Base-by-base conservation (phyloP, 64 coral and sea anemone genomes). In the Stichodactyla mertensii region DNA sequence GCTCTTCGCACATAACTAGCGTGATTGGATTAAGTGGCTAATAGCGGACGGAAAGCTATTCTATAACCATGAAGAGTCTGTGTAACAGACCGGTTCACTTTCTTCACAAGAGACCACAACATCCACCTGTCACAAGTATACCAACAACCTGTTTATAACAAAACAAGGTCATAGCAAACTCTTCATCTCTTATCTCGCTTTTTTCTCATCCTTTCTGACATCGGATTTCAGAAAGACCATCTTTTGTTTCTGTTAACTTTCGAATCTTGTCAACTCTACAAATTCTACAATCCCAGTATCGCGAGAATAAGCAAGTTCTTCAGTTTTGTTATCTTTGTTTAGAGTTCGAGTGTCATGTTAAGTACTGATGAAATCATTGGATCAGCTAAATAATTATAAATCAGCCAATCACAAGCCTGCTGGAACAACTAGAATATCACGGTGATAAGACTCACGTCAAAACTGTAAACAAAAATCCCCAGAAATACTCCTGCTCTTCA, bases 311-410 rank as follows among this genome's bases (percentile, higher is more conserved):
- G 24, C 24, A 74, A 11, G 4, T 16, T 19, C 5, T 81, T 81
- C 6, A 53, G 4, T n/a, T 7, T 81, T 31, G 18, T 20, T 81
- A 51, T 81, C 19, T 20, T 5, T 81, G 78, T 81, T 85, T 85
- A 18, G 5, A 85, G 28, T 59, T 26, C 2, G 27, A 61, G 83
- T 85, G 83, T 85, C 57, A 85, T 61, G 6, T 85, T 55, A 45
- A 45, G 36, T 2, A 24, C 56, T 27, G 83, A 85, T 85, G 55
- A 85, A 85, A 85, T 85, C 83, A 85, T 28, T 85, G 83, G 52
- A 10, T 62, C 55, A 85, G 13, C 2, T 16, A 81, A 81, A 81
- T 52, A 81, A 15, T 85, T 16, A 20, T 31, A 52, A 13, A 59
- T 19, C 55, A 85, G 26, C 83, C 83, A 85, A 85, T 85, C 83